Evolutionary conservation across 2,797 vertebrate genomes (phyloP).

Genomic region (Muscicapa striata): DNA sequence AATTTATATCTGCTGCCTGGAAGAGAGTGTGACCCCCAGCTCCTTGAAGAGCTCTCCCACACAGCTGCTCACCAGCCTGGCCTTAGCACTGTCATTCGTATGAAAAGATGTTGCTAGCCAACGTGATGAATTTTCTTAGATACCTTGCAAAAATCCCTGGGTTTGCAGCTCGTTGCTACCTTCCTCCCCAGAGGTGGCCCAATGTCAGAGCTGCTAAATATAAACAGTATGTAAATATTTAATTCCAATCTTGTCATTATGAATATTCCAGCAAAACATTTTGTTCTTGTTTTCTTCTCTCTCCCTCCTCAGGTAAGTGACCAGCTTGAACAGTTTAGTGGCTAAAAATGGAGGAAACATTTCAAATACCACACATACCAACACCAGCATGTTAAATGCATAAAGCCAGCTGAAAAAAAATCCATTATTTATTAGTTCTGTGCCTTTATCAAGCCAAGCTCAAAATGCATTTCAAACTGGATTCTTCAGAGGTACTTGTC

Average conservation of each 20-base stretch:
- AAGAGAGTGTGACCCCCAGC: neutral
- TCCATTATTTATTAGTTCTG: slow-evolving; percentile 68
- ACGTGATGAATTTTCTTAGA: neutral
- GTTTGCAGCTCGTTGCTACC: neutral
- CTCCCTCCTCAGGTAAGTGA: slow-evolving; percentile 28
- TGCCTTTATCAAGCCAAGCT: slow-evolving; percentile 47
- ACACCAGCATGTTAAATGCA: slow-evolving; percentile 50
- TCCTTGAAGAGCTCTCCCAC: neutral
- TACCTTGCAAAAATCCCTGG: neutral
- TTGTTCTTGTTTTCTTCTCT: slow-evolving; percentile 49
- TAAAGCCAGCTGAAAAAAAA: slow-evolving; percentile 54
- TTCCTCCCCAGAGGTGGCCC: neutral
- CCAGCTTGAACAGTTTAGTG: slow-evolving; percentile 41
- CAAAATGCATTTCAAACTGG: slow-evolving; percentile 41
- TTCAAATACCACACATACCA: slow-evolving; percentile 22
- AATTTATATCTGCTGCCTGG: neutral
- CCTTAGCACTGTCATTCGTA: neutral
- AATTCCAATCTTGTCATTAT: slow-evolving; percentile 54
- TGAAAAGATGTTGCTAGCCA: neutral
- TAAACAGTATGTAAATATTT: slow-evolving; percentile 56
- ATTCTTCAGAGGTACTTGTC: slow-evolving; percentile 35
- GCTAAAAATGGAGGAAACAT: slow-evolving; percentile 54
- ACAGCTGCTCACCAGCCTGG: neutral
- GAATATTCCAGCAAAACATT: slow-evolving; percentile 69
- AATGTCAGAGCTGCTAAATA: slow-evolving; percentile 38